Conservation (phyloP, 2,888 invertebrate genomes). For the Tromatobia lineatoria region DNA sequence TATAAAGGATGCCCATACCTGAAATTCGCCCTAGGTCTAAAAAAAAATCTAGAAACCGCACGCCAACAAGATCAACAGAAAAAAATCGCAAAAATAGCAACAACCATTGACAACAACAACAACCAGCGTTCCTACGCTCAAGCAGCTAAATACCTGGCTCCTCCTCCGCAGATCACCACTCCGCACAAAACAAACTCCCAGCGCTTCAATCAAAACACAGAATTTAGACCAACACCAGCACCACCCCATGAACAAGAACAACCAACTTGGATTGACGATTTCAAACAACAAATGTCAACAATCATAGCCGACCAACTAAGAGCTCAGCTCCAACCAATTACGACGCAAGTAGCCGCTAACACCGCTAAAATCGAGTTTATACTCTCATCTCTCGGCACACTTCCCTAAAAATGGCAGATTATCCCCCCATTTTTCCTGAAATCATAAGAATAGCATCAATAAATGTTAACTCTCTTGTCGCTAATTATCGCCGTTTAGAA, state of each 20-base stretch:
- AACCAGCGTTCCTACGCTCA: not conserved
- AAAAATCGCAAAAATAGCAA: not conserved
- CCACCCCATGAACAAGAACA: not conserved
- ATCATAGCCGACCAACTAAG: constrained; percentile 10
- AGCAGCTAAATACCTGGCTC: not conserved
- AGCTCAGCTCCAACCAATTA: not conserved
- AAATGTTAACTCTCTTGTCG: constrained; percentile 24
- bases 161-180: not conserved
- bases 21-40: constrained; percentile 9
- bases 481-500: constrained; percentile 25
- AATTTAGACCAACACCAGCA: not conserved
- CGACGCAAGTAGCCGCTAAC: constrained; percentile 1
- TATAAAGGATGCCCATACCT: too few relatives aligned
- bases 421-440: not conserved
- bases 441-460: constrained; percentile 36
- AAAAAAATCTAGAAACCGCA: not conserved
- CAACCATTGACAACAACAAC: not conserved
- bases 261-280: not conserved
- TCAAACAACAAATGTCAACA: not conserved
- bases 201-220: not conserved
- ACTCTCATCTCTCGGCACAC: not conserved
- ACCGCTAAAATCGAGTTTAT: constrained; percentile 32
- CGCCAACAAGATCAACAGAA: not conserved
- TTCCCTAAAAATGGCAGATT: constrained; percentile 9
- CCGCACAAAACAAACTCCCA: not conserved